These are phyloP conservation scores for Chloromyia formosa DNA, from an alignment of 2,888 invertebrate species.

Conservation along the genomic window DNA sequence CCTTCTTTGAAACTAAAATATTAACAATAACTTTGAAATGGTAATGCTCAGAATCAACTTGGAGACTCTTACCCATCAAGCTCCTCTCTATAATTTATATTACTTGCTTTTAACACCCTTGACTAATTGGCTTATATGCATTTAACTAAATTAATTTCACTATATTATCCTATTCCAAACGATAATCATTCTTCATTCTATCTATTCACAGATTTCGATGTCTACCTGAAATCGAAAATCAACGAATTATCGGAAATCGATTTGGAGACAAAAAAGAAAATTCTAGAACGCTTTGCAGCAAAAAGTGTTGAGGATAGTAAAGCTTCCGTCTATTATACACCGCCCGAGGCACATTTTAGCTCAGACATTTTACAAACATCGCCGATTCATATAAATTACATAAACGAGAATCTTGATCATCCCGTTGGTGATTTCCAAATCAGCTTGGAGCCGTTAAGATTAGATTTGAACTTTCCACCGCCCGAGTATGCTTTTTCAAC, in stretches of 20 bases:
- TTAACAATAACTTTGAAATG: too few relatives aligned
- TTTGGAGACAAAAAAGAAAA: constrained; percentile 53
- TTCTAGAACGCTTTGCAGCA: constrained; percentile 55
- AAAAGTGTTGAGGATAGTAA: constrained; percentile 67
- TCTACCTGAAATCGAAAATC: constrained; percentile 61
- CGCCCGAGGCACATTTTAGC: constrained; percentile 71
- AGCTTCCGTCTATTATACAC: constrained; percentile 83
- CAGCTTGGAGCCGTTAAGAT: constrained; percentile 51
- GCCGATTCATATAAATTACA: constrained; percentile 67
- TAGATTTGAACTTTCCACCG: constrained; percentile 50
- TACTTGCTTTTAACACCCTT: constrained; percentile 5
- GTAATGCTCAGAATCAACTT: too few relatives aligned
- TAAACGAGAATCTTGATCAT: constrained; percentile 60
- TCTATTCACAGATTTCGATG: constrained; percentile 59
- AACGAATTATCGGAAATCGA: constrained; percentile 55
- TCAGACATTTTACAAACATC: constrained; percentile 64
- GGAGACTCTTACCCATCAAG: too few relatives aligned
- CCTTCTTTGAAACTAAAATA: too few relatives aligned
- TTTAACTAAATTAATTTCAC: background rate
- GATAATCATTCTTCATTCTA: background rate
- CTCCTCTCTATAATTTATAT: background rate
- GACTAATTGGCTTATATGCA: background rate
- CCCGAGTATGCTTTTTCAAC: constrained; percentile 21
- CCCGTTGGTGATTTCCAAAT: constrained; percentile 56
- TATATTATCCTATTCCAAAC: background rate